These are phyloP conservation scores for Albula glossodonta DNA, from an alignment of 2,113 vertebrate genomes.

Conservation along the genomic window DNA sequence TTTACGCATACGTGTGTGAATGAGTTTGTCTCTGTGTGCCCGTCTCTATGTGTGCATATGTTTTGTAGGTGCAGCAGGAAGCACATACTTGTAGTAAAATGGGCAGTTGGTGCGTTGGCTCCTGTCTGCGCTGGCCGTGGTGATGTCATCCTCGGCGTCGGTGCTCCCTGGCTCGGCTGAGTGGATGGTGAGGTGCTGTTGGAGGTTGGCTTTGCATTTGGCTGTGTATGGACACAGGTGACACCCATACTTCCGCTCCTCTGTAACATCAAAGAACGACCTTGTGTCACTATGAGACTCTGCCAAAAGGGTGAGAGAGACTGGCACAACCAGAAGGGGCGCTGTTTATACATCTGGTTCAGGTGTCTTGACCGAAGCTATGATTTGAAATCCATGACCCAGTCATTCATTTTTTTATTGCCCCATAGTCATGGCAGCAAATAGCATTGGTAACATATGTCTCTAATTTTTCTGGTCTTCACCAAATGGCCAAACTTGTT, in stretches of 20 bases:
- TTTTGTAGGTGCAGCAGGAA: background rate
- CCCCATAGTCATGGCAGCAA: slow-evolving; percentile 64
- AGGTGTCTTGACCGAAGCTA: background rate
- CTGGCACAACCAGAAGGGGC: slow-evolving; percentile 10
- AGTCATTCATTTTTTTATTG: slow-evolving; percentile 63
- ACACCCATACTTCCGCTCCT: slow-evolving; percentile 98
- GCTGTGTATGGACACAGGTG: slow-evolving; percentile 98
- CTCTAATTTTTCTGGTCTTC: slow-evolving; percentile 45
- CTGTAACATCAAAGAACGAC: slow-evolving; percentile 65
- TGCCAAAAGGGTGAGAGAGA: background rate
- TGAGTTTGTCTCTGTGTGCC: background rate
- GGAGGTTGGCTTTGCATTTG: slow-evolving; percentile 97
- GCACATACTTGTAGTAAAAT: slow-evolving; percentile 90
- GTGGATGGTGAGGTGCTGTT: slow-evolving; percentile 98
- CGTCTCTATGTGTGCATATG: background rate
- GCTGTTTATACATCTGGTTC: background rate
- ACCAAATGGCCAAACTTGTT: too few species aligned
- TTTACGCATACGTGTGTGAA: background rate
- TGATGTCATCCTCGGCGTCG: slow-evolving; percentile 91
- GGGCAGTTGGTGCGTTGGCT: slow-evolving; percentile 88
- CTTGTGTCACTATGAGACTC: background rate
- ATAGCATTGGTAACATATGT: slow-evolving; percentile 66
- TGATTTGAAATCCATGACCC: slow-evolving; percentile 57
- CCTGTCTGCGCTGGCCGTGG: slow-evolving; percentile 84
- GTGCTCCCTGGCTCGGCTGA: slow-evolving; percentile 98